These are phyloP conservation scores for Epirrhoe alternata DNA, from an alignment of 2,888 invertebrate genomes.

Conservation along the genomic window DNA sequence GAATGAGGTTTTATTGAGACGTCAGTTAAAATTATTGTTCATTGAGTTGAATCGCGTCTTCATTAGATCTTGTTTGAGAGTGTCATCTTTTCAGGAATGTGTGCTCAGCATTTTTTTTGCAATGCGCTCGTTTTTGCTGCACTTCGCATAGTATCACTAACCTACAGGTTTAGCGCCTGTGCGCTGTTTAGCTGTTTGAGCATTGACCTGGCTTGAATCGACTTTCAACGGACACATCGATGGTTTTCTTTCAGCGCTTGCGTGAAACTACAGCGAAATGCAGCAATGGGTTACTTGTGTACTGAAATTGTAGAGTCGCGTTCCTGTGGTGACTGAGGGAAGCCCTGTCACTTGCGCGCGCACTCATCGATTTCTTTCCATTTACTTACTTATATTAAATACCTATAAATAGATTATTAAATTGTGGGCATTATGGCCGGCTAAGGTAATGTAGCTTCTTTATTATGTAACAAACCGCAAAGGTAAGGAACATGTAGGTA, in stretches of 20 bases:
- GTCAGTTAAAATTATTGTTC: slow-evolving; percentile 22
- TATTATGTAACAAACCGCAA: slow-evolving; percentile 41
- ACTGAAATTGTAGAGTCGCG: neutral
- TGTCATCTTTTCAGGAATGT: slow-evolving; percentile 19
- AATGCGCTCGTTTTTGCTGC: slow-evolving; percentile 44
- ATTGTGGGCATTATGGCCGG: slow-evolving; percentile 64
- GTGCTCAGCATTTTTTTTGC: slow-evolving; percentile 11
- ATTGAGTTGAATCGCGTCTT: slow-evolving; percentile 18
- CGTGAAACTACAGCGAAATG: neutral
- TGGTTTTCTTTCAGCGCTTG: slow-evolving; percentile 14
- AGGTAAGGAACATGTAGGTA: slow-evolving; percentile 1
- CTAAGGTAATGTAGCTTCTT: slow-evolving; percentile 44
- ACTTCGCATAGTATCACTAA: slow-evolving; percentile 44
- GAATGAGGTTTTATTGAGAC: slow-evolving; percentile 11
- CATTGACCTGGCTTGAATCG: slow-evolving; percentile 14
- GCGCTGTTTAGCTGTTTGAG: slow-evolving; percentile 31
- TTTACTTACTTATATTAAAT: slow-evolving; percentile 64
- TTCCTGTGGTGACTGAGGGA: slow-evolving; percentile 48
- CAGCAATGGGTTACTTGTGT: slow-evolving; percentile 46
- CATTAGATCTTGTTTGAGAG: slow-evolving; percentile 12
- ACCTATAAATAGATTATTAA: slow-evolving; percentile 68
- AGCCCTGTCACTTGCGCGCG: slow-evolving; percentile 77
- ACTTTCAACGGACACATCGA: slow-evolving; percentile 37
- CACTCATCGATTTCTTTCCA: slow-evolving; percentile 71
- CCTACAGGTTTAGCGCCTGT: slow-evolving; percentile 43